Evolutionary conservation across 2,113 vertebrate genomes (phyloP), one percentile per base, ranked within the genome.

Genomic region (Oxygymnocypris stewartii): DNA sequence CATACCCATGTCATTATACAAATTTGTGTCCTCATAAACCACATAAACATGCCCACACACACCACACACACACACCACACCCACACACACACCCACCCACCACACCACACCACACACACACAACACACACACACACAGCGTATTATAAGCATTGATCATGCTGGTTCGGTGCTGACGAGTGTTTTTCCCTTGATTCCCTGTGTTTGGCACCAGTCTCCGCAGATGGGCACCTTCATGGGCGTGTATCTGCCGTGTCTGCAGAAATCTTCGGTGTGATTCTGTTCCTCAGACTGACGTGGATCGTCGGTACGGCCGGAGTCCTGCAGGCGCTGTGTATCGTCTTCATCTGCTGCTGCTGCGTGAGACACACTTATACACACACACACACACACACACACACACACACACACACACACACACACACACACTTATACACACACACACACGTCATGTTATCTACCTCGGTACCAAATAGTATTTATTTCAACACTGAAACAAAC

Each of bases 201-300:
- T 79, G 18, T 49, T 35, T 11, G 40, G 54, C 20, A 2, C 2
- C 90, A 96, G 95, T 92, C 94, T 2, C 94, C 94, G 3, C 94
- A 95, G 92, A 95, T 96, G 96, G 96, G 96, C n/a, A 96, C 95
- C 0, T 93, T 96, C 65, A 96, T 96, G 95, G 96, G 96, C 0
- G 96, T 96, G 0, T 96, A 96, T 92, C 95, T 96, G 86, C 96
- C 96, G 0, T 96, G 96, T 63, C 94, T 96, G 23, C 96, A 96
- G 91, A 96, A 96, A 96, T 96, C 88, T 96, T 96, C 0, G 96
- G 96, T 0, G 95, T 96, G 77, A 96, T 96, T 88, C 89, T 96
- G 67, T 96, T 96, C 91, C 94, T 96, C 82, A 90, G 96, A 44
- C 86, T 96, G 75, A 95, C 95, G 13, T 96, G 96, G 96, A 94